Evolutionary conservation across 2,888 invertebrate species (phyloP).

Genomic region (Resseliella maxima): DNA sequence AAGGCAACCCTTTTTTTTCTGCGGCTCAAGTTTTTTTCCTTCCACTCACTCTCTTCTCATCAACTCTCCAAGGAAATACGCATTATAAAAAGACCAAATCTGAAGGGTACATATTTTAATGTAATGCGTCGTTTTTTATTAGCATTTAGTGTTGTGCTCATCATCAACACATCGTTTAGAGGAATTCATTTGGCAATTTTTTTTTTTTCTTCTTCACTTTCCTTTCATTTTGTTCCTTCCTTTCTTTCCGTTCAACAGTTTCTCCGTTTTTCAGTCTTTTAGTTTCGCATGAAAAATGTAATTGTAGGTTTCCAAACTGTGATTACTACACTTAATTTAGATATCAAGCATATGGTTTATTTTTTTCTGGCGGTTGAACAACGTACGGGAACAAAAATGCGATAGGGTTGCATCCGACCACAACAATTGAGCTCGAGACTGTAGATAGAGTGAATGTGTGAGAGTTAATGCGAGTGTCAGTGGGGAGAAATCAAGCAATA

Average conservation of each 20-base stretch:
- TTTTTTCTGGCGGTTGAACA: constrained; percentile 52
- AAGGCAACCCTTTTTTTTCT: constrained; percentile 54
- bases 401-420: constrained; percentile 39
- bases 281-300: constrained; percentile 23
- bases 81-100: constrained; percentile 17
- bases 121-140: constrained; percentile 32
- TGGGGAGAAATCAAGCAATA: not conserved
- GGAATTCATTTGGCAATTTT: constrained; percentile 56
- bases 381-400: not conserved
- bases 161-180: constrained; percentile 53
- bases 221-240: not conserved
- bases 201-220: constrained; percentile 18
- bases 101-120: constrained; percentile 52
- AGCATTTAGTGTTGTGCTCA: constrained; percentile 49
- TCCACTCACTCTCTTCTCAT: not conserved
- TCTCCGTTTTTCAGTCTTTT: not conserved
- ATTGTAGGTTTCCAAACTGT: constrained; percentile 57
- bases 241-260: not conserved
- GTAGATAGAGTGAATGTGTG: too few relatives aligned
- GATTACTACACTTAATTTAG: constrained; percentile 57
- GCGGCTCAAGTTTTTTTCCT: not conserved
- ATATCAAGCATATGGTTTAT: constrained; percentile 56
- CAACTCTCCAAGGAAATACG: constrained; percentile 21
- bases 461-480: too few relatives aligned
- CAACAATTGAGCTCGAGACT: not conserved